Evolutionary conservation across 2,797 vertebrate genomes (phyloP), one percentile per base, ranked within the genome.

Genomic region (Adelosebastes latens): DNA sequence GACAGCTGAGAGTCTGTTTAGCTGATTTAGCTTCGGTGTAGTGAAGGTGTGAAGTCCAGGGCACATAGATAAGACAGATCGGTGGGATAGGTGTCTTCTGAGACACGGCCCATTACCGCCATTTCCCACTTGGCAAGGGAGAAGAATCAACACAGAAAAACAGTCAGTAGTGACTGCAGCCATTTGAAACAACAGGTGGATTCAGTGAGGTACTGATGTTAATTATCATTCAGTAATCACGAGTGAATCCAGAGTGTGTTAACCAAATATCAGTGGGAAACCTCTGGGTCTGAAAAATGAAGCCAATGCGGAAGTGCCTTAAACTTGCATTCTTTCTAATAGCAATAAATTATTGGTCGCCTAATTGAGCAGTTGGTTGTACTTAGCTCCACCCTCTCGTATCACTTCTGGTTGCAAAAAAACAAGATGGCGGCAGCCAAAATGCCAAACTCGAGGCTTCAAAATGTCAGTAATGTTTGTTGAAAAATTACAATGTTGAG

Each of bases 1-100:
- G 55, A 71, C 65, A 67, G 24, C 24, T n/a, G 25, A 59, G 34
- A 49, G 72, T 69, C 64, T 66, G 27, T 79, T 80, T n/a, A 72
- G 65, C 34, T 67, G 65, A 65, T 80, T 67, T 39, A 76, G 49
- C 27, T 36, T 4, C 36, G 34, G 52, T 31, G 27, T 52, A 22
- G 56, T 68, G 39, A 61, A 22, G 24, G 32, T 16, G 58, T 55
- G 66, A 71, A n/a, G 64, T 59, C 55, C 18, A 32, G 8, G 56
- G 62, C 56, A 29, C 52, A 14, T 1, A 31, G 67, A 76, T 68
- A 34, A 82, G 66, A 79, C 1, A 39, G 55, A 74, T 74, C 25
- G 13, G 52, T 53, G 34, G 49, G 52, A 27, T 34, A 16, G 14
- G 39, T 60, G 31, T 56, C 66, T 27, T 42, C 32, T 61, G 60